Base-by-base conservation (phyloP, 2,797 vertebrate genomes). In the Cottoperca gobio region DNA sequence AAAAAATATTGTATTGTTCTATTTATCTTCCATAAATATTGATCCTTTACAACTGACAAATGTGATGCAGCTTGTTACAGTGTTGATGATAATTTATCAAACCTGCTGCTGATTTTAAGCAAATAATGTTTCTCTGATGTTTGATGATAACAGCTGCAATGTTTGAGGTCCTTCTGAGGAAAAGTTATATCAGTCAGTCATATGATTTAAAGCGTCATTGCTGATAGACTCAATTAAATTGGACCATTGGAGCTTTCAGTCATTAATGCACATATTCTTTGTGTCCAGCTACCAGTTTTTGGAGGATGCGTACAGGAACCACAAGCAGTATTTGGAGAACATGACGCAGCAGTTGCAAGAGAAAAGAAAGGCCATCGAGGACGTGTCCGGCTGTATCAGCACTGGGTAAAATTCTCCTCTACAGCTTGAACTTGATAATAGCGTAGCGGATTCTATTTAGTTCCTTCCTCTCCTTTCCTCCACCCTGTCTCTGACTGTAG, bases 241-340 rank as follows among this genome's bases (percentile, higher is more conserved):
- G 31, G 23, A 13, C 13, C 7, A 55, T 26, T 58, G 6, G 0
- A 37, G 10, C 16, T 31, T 14, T 49, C 2, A 33, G n/a, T 70
- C 37, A 24, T 54, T 59, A n/a, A 37, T 58, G 8, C 3, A 2
- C 4, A 24, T 50, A 7, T 31, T 23, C 4, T 70, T 52, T 81
- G 5, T 74, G 6, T 76, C 3, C 60, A 96, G 95, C 85, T 99
- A 99, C 62, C 98, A 99, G 87, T 99, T 99, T 94, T 94, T 99
- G 86, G 98, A 99, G 88, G 98, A 99, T 89, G 98, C 98, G 0
- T 99, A 99, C 94, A 97, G 96, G 82, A 99, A 98, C 90, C 98
- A 99, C 93, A 96, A 95, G 86, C 96, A 97, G 81, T 97, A 98
- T 79, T 95, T 99, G 86, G 98, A 98, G 86, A 97, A 96, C 50